A percentile compares a stretch with the other conserved stretches of the same genome.
These are phyloP conservation scores for Lasioglossum morio DNA, from an alignment of 2,888 invertebrate species.

Conservation along the genomic window DNA sequence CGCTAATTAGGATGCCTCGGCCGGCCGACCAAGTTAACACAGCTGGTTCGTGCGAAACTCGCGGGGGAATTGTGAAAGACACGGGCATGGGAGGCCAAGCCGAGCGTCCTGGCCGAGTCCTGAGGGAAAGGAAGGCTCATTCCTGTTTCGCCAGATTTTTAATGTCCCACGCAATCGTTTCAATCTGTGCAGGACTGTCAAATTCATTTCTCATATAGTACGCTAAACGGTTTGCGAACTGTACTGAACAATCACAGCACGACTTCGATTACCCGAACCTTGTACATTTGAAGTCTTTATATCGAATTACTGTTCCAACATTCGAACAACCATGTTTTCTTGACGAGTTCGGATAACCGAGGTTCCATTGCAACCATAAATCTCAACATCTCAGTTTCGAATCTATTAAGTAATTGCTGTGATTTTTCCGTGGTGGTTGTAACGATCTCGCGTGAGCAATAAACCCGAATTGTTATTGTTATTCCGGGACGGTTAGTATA, in stretches of 20 bases:
- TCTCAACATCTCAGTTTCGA: not conserved
- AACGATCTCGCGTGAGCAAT: not conserved
- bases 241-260: too few relatives aligned
- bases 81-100: not conserved
- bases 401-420: not conserved
- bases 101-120: not conserved
- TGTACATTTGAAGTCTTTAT: too few relatives aligned
- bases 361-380: not conserved
- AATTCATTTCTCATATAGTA: not conserved
- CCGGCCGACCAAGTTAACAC: slow-evolving; percentile 26
- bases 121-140: not conserved
- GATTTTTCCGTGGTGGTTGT: not conserved
- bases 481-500: not conserved
- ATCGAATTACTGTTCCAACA: not conserved
- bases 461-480: not conserved
- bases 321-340: not conserved
- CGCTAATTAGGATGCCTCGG: slow-evolving; percentile 51
- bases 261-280: too few relatives aligned
- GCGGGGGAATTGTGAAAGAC: slow-evolving; percentile 9
- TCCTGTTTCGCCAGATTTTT: not conserved
- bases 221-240: too few relatives aligned
- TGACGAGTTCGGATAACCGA: not conserved
- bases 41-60: slow-evolving; percentile 19
- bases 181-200: not conserved
- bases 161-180: not conserved